Conservation (phyloP, 1,140 invertebrate species). For the Drosophila mojavensis region DNA sequence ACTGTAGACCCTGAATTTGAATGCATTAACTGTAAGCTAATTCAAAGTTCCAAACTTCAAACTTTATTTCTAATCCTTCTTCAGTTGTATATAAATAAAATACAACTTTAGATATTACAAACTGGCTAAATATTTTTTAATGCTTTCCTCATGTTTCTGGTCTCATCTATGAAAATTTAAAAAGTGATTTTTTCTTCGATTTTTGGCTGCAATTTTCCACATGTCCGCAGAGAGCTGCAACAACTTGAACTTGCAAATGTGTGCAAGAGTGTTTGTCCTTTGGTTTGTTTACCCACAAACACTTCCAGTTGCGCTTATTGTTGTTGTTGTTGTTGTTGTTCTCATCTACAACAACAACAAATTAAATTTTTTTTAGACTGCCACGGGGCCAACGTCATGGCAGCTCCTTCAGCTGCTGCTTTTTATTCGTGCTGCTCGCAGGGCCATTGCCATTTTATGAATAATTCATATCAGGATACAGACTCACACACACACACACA, state of each 20-base stretch:
- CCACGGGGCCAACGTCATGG: conserved; percentile 58
- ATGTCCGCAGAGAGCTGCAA: background rate
- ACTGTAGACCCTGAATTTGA: too few relatives aligned
- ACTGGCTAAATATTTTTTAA: too few relatives aligned
- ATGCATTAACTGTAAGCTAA: too few relatives aligned
- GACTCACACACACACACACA: conserved; percentile 24
- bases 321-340: conserved; percentile 28
- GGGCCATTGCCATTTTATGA: conserved; percentile 80
- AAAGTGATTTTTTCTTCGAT: too few relatives aligned
- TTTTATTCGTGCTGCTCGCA: conserved; percentile 61
- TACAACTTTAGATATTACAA: too few relatives aligned
- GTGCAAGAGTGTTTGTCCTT: background rate
- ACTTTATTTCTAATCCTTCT: too few relatives aligned
- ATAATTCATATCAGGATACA: conserved; percentile 77
- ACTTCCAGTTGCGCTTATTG: conserved; percentile 30
- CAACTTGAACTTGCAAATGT: background rate
- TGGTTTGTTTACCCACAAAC: conserved; percentile 23
- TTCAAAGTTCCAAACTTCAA: too few relatives aligned
- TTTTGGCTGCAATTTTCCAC: background rate
- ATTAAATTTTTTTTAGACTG: conserved; percentile 49
- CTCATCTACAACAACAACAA: conserved; percentile 27
- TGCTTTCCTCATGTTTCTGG: too few relatives aligned
- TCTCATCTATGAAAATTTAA: too few relatives aligned
- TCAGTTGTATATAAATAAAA: too few relatives aligned
- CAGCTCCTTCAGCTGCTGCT: conserved; percentile 48